Evolutionary conservation across 2,888 invertebrate species (phyloP), one percentile per base, ranked within the genome.

Genomic region (Adelphocoris suturalis): DNA sequence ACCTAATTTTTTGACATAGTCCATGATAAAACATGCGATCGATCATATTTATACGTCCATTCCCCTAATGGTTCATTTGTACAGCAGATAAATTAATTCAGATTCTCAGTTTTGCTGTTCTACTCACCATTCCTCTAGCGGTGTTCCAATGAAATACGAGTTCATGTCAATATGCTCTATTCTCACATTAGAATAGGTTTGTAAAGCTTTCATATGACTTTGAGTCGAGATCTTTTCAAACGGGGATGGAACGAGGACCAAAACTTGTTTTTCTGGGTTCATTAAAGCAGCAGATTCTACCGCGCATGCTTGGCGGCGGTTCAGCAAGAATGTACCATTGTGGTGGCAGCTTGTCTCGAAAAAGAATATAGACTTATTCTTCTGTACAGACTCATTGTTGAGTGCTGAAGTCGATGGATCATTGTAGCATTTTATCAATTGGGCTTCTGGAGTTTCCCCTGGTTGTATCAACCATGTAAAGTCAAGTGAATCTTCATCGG

Each of bases 231-330:
- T 61, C n/a, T 23, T 82, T 9, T 90, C 48, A n/a, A 92, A 90
- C n/a, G 92, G 92, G 11, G 92, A 91, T 19, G 92, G 91, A 80
- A 92, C 91, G 68, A 92, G 90, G 7, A 92, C 91, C 91, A 95
- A 95, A 0, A 96, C 93, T 76, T 94, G 94, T 92, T 94, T 94
- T 55, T 94, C 93, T 0, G 95, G 95, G 92, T 96, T 96, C 92
- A 95, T 93, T 90, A 93, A 93, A 0, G 96, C 95, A 0, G 96
- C 96, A 0, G 96, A 96, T 93, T 96, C 96, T 0, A 96, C 94
- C 0, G 96, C 95, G 92, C 96, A 96, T 0, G 96, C 95, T 92
- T 96, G 95, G 23, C 96, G 93, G 0, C 95, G 92, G 27, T 94
- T 94, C 52, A 96, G 92, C 0, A 93, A 92, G 12, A 94, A 93